These are phyloP conservation scores for Oncorhynchus nerka DNA, from an alignment of 2,113 vertebrate genomes.

Conservation along the genomic window DNA sequence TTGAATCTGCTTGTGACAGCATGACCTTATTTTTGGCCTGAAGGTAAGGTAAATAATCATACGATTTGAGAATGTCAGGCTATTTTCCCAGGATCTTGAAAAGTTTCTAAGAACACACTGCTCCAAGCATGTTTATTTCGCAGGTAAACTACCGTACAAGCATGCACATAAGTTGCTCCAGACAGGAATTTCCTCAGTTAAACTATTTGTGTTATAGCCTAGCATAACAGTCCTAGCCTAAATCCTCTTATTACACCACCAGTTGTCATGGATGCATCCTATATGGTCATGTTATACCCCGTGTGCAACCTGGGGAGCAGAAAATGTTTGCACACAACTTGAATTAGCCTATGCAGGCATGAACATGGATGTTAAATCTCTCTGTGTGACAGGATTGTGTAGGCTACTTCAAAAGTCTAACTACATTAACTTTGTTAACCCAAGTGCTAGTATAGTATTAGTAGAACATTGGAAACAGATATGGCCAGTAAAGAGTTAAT, in stretches of 20 bases:
- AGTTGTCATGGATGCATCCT: not conserved
- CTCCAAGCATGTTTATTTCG: not conserved
- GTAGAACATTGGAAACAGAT: not conserved
- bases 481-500: too few relatives aligned
- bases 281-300: too few relatives aligned
- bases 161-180: not conserved
- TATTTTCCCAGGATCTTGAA: constrained; percentile 3
- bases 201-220: not conserved
- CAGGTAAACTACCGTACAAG: not conserved
- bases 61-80: constrained; percentile 17
- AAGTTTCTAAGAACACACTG: not conserved
- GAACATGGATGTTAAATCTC: not conserved
- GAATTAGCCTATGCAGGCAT: too few relatives aligned
- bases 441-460: not conserved
- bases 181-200: not conserved
- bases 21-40: constrained; percentile 10
- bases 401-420: not conserved
- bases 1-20: constrained; percentile 26
- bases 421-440: not conserved
- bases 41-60: constrained; percentile 32
- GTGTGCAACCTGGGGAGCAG: too few relatives aligned
- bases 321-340: too few relatives aligned
- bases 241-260: not conserved
- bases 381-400: not conserved
- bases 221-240: not conserved